These are phyloP conservation scores for Allobates femoralis DNA, from an alignment of 2,797 vertebrate species.

Conservation along the genomic window DNA sequence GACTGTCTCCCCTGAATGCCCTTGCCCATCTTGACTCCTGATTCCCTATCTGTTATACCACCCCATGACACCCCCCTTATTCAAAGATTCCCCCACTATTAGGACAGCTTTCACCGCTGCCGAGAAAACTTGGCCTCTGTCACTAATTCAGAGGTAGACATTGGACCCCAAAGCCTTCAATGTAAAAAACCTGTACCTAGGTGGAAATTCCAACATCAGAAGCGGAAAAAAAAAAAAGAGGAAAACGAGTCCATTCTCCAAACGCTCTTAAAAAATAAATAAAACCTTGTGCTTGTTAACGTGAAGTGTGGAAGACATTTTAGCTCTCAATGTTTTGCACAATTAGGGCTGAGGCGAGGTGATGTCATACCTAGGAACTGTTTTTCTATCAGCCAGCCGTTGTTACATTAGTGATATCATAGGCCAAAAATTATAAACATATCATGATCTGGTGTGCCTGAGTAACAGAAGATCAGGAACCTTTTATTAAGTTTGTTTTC, in stretches of 20 bases:
- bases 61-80: no score
- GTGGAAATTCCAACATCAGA: conserved; percentile 34
- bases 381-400: conserved; percentile 74
- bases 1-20: no score
- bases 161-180: conserved; percentile 47
- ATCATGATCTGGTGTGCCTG: conserved; percentile 76
- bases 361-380: conserved; percentile 82
- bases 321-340: conserved; percentile 64
- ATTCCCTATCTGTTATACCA: no score
- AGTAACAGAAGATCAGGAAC: conserved; percentile 81
- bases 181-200: conserved; percentile 27
- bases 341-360: conserved; percentile 72
- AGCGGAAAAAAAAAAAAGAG: conserved; percentile 5
- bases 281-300: conserved; percentile 61
- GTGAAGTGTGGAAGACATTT: conserved; percentile 73
- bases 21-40: no score
- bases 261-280: background rate
- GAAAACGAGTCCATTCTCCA: conserved; percentile 19
- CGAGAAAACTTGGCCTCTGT: background rate
- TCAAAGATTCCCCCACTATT: background rate
- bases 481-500: conserved; percentile 88
- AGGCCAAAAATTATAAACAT: conserved; percentile 88
- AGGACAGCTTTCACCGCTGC: background rate
- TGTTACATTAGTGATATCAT: conserved; percentile 84
- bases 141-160: background rate